Base-by-base conservation (phyloP, 2,113 vertebrate genomes). In the Perognathus longimembris region DNA sequence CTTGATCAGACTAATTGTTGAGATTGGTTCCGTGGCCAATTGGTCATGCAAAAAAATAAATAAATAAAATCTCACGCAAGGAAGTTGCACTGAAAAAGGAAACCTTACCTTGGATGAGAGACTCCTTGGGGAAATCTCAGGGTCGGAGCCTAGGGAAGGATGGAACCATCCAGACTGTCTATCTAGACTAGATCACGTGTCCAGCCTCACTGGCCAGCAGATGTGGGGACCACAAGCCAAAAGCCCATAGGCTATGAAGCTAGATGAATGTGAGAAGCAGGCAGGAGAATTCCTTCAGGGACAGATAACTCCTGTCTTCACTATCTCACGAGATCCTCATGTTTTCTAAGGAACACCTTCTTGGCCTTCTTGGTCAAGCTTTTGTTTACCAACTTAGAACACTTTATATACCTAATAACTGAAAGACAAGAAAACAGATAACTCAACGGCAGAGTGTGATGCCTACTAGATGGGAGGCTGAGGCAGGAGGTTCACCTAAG, bases 151-250 rank as follows among this genome's bases (percentile, higher is more conserved):
- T 30, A 7, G 42, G 3, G 17, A 38, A 17, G 20, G 4, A 3
- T 30, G 32, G 14, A 40, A 69, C 34, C 1, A 5, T 3, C 40
- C 17, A 63, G 7, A 1, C 6, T 15, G 10, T 30, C 32, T 26
- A 38, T 64, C n/a, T 32, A 30, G 42, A 20, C 10, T 6, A 28
- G 3, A 17, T 5, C 3, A 17, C 28, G 7, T 7, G 30, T 2
- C 67, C 75, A 89, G 9, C 9, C 36, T 7, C 15, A 2, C 34
- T 4, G 1, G 10, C 10, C 24, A 3, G 7, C 26, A 34, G 34
- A 42, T 15, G 0, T 6, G 22, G 6, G 2, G 3, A 1, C 9
- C 11, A 24, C 18, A 18, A 15, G 1, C 0, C 21, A 74, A 24
- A 34, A 75, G 12, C 6, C 38, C 28, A 42, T 24, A 9, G n/a